Evolutionary conservation across 2,888 invertebrate species (phyloP), one percentile per base, ranked within the genome.

Genomic region (Tanytarsus gracilentus): DNA sequence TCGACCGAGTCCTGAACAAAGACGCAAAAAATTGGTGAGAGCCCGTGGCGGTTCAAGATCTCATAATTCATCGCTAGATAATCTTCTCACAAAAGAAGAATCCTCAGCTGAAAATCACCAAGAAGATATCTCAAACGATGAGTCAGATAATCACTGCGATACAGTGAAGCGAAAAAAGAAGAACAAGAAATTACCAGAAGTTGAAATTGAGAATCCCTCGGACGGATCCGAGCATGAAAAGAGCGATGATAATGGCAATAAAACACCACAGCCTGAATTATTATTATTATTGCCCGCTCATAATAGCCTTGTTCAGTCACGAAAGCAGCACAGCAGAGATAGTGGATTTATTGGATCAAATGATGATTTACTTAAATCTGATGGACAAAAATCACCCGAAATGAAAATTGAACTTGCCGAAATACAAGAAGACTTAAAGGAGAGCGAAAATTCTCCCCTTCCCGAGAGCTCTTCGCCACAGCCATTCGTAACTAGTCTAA

Each of bases 311-410:
- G 79, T 80, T 26, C 79, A 80, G 69, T 81, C 83, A 61, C 83
- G 84, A 66, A 88, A 88, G 70, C 86, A 87, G 70, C 88, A 88
- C 63, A 89, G 88, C 68, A 79, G 91, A 62, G 91, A 92, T 71
- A 90, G 90, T 66, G 91, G 91, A 2, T 92, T 92, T 67, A 85
- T 91, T 51, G 91, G 91, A 5, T 90, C 89, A 70, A 89, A 88
- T 68, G 91, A 91, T 69, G 91, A 92, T 71, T 76, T 92, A 62
- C 74, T 90, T 39, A 65, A 64, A 52, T 65, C 65, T 18, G 63
- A 62, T 30, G 64, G 65, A 40, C 59, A 63, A n/a, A 71, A 69
- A 65, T 64, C 66, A 51, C 62, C 65, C 8, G 79, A 81, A 68
- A 71, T 76, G 64, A 79, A 78, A 72, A 70, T 73, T 63, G 79